Conservation (phyloP, 2,113 vertebrate species). For the Haliaeetus leucogaster region DNA sequence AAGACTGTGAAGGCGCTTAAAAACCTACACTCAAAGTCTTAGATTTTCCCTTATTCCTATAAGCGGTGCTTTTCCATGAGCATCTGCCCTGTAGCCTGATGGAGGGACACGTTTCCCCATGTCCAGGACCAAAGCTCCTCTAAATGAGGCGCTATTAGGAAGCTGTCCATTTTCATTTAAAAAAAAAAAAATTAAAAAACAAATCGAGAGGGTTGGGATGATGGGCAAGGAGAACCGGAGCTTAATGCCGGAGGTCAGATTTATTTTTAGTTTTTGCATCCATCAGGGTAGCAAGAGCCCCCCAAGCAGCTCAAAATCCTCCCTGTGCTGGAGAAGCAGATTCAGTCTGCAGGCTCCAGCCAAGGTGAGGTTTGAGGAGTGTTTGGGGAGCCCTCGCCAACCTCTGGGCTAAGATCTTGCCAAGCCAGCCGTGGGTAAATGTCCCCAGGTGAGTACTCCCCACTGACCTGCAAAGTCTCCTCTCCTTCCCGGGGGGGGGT, state of each 20-base stretch:
- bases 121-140: neutral
- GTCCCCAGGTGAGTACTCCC: conserved; percentile 7
- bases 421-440: neutral
- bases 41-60: neutral
- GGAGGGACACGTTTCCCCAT: neutral
- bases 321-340: neutral
- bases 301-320: neutral
- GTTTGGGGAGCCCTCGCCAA: neutral
- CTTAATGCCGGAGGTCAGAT: neutral
- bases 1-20: neutral
- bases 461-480: neutral
- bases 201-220: neutral
- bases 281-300: neutral
- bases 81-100: neutral
- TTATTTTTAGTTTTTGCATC: neutral
- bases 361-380: conserved; percentile 6
- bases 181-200: neutral
- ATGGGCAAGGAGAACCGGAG: neutral
- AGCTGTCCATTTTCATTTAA: neutral
- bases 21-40: neutral
- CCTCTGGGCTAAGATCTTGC: neutral
- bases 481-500: neutral
- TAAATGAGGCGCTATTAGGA: neutral
- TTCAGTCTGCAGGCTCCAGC: neutral
- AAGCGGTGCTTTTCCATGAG: neutral